Base-by-base conservation (phyloP, 2,888 invertebrate species). In the Syritta pipiens region DNA sequence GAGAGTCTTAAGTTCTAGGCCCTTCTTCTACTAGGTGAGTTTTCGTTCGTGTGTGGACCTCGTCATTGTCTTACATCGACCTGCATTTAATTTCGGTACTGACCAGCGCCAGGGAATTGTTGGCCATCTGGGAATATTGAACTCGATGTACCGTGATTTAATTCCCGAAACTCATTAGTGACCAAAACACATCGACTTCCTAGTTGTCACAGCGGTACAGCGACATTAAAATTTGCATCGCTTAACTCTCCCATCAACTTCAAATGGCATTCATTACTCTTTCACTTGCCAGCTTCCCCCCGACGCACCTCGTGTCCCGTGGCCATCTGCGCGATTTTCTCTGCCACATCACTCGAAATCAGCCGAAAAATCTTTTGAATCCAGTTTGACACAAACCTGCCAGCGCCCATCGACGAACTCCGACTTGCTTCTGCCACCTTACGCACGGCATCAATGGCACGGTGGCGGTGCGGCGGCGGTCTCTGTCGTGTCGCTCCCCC, bases 301-400 rank as follows among this genome's bases (percentile, higher is more conserved):
- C 12, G 42, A 7, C n/a, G n/a, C 32, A 35, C 24, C 4, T 17
- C n/a, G 14, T 17, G 17, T n/a, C n/a, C 22, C 22, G 3, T 26
- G 5, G 26, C 53, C 65, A 65, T 65, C 53, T 65, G 65, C 26
- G 35, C 40, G n/a, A n/a, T n/a, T n/a, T 6, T 30, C 2, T 20
- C 14, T 37, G 12, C 12, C 22, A 12, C 44, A 20, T 24, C 24
- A 46, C 44, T 19, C 3, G 4, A 7, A 32, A 30, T 40, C 3
- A n/a, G 48, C 35, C 46, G 7, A 44, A 9, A n/a, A 69, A 60
- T 69, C 55, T 24, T 60, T 67, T 60, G 55, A 67, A 67, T 59
- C 57, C 48, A 26, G 19, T 77, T 77, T 71, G 63, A 77, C 63
- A 71, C n/a, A n/a, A 65, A 77, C 76, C 76, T 77, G 76, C 76